phyloP scores from a whole-genome alignment of 2,888 invertebrate species.

The Lasioglossum vierecki region DNA sequence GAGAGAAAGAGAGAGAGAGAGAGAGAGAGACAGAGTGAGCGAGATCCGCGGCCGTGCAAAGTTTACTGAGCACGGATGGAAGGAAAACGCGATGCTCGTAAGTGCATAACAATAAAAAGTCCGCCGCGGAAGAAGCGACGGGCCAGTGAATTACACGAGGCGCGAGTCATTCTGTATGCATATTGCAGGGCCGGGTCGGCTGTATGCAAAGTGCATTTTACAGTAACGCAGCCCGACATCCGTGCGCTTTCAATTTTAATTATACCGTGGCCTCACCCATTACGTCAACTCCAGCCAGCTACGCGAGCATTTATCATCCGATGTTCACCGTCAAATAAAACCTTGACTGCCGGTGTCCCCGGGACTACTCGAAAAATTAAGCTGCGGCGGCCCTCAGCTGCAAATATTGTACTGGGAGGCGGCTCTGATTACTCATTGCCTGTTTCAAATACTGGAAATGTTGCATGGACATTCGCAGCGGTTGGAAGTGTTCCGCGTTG shows the following conservation, averaged over 20 bases:
- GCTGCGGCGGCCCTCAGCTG: background rate
- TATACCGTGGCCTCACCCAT: constrained; percentile 28
- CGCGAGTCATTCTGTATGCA: constrained; percentile 60
- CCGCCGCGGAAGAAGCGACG: constrained; percentile 29
- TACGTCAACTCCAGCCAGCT: constrained; percentile 25
- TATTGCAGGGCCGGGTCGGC: constrained; percentile 34
- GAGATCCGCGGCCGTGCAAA: constrained; percentile 24
- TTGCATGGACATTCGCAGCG: too few relatives aligned
- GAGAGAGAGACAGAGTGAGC: too few relatives aligned
- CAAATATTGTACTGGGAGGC: background rate
- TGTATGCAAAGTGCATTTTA: constrained; percentile 62
- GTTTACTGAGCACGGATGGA: constrained; percentile 32
- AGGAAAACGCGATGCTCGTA: constrained; percentile 49
- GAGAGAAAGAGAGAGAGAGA: background rate
- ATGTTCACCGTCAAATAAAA: constrained; percentile 1
- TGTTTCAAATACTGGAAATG: background rate
- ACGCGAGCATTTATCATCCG: constrained; percentile 40
- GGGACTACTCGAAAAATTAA: constrained; percentile 3
- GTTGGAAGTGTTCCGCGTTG: background rate
- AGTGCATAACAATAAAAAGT: constrained; percentile 64
- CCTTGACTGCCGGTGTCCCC: background rate
- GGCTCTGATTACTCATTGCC: background rate
- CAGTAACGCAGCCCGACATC: constrained; percentile 54
- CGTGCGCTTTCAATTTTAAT: constrained; percentile 63
- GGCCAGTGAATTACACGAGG: constrained; percentile 54